Evolutionary conservation across 2,888 invertebrate genomes (phyloP).

Genomic region (Trichogramma evanescens): DNA sequence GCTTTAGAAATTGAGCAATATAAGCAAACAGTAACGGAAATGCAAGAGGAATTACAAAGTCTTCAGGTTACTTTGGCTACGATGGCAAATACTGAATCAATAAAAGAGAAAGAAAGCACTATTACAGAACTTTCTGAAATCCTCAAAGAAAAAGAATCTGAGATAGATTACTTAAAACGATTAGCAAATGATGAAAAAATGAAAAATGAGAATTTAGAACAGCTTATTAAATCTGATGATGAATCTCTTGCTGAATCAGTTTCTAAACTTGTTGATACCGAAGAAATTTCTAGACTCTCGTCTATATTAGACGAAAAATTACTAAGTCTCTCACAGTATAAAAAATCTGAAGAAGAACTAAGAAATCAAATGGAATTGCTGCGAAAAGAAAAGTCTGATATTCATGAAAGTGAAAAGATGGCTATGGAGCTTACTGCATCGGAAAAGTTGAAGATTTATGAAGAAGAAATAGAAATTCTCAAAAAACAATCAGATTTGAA

Average conservation of each 20-base stretch:
- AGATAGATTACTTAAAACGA: neutral
- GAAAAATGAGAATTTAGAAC: neutral
- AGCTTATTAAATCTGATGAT: neutral
- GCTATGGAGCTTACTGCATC: neutral
- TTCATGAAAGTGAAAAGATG: neutral
- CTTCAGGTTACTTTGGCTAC: too few relatives aligned
- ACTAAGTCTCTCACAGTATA: neutral
- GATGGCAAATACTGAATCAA: too few relatives aligned
- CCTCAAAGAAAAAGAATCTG: neutral
- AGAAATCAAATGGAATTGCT: too few relatives aligned
- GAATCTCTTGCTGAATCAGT: too few relatives aligned
- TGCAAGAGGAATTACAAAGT: too few relatives aligned
- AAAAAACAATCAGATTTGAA: neutral
- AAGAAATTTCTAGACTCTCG: too few relatives aligned
- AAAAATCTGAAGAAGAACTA: neutral
- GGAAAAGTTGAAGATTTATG: conserved; percentile 2
- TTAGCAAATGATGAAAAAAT: neutral
- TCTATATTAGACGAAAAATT: too few relatives aligned
- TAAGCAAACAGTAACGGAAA: too few relatives aligned
- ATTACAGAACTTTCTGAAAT: neutral
- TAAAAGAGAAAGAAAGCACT: neutral
- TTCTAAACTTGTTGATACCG: too few relatives aligned
- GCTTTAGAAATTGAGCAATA: too few relatives aligned
- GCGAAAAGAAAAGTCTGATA: neutral
- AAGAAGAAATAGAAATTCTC: conserved; percentile 9